Percentiles rank a stretch among this genome's conserved stretches.
These are phyloP conservation scores for Drosophila kanekoi DNA, from an alignment of 2,888 invertebrate species.

Conservation along the genomic window DNA sequence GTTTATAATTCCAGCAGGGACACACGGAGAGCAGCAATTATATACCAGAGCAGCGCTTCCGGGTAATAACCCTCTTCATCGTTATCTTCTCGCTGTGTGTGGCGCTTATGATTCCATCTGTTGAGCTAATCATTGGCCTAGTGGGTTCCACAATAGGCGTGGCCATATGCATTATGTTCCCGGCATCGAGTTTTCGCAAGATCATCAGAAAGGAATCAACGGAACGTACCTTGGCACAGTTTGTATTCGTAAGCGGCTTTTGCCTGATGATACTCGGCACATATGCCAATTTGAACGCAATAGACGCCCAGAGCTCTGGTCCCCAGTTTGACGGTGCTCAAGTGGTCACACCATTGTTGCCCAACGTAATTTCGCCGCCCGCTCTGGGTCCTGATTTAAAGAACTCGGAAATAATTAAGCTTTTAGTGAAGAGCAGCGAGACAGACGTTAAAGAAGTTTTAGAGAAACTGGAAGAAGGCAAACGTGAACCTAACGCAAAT, in stretches of 20 bases:
- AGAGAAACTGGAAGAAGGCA: conserved; percentile 37
- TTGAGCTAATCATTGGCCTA: conserved; percentile 96
- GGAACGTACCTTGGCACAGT: conserved; percentile 92
- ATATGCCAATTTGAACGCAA: conserved; percentile 93
- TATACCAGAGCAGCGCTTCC: conserved; percentile 94
- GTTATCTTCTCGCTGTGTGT: conserved; percentile 91
- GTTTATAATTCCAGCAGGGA: conserved; percentile 85
- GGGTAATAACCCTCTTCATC: conserved; percentile 92
- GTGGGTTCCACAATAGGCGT: conserved; percentile 98
- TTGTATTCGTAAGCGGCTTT: conserved; percentile 92
- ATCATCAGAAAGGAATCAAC: conserved; percentile 93
- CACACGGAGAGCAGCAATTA: conserved; percentile 90
- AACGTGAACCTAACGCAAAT: conserved; percentile 10
- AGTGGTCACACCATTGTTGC: conserved; percentile 58
- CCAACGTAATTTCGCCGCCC: conserved; percentile 41
- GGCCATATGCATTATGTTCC: conserved; percentile 96
- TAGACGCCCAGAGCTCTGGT: conserved; percentile 87
- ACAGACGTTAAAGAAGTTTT: conserved; percentile 20
- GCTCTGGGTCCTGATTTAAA: conserved; percentile 41
- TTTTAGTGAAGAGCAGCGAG: conserved; percentile 38
- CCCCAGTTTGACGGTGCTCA: conserved; percentile 67
- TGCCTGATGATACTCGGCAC: conserved; percentile 95
- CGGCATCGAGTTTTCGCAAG: conserved; percentile 94
- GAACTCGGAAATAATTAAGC: conserved; percentile 48
- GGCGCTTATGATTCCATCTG: conserved; percentile 96